Percentiles rank a stretch among this genome's conserved stretches.
phyloP scores from a whole-genome alignment of 2,888 invertebrate genomes.

The Epistrophe eligans region DNA sequence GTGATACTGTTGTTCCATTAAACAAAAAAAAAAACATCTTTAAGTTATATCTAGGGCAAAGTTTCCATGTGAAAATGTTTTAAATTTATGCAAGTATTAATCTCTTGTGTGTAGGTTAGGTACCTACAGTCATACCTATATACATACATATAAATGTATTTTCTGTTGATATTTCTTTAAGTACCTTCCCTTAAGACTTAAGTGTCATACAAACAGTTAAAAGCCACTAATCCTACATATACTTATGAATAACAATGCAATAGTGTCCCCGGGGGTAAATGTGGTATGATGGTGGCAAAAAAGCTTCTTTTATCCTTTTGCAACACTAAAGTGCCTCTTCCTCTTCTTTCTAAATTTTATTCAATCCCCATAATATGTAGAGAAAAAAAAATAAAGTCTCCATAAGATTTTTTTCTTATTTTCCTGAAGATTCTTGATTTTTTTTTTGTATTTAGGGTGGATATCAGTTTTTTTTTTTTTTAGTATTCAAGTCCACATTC shows the following conservation, averaged over 20 bases:
- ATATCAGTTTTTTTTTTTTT: constrained; percentile 11
- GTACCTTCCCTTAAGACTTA: constrained; percentile 12
- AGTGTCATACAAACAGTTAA: constrained; percentile 46
- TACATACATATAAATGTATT: not conserved
- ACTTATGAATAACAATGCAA: constrained; percentile 36
- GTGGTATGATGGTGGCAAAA: not conserved
- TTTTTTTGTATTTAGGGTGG: not conserved
- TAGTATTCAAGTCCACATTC: constrained; percentile 22
- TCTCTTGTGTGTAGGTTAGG: too few relatives aligned
- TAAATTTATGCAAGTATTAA: too few relatives aligned
- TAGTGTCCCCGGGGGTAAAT: constrained; percentile 11
- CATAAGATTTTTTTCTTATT: not conserved
- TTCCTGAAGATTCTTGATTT: not conserved
- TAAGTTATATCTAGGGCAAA: too few relatives aligned
- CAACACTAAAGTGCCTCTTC: constrained; percentile 1
- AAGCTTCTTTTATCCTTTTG: constrained; percentile 13
- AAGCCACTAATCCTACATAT: constrained; percentile 36
- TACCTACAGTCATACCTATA: too few relatives aligned
- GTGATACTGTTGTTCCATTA: too few relatives aligned
- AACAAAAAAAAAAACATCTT: too few relatives aligned
- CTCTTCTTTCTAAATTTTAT: constrained; percentile 20
- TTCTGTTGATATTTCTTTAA: constrained; percentile 23
- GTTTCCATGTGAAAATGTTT: too few relatives aligned
- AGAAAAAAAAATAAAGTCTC: not conserved
- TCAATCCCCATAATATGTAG: not conserved